Conservation (phyloP, 2,888 invertebrate species). For the Tubulanus polymorphus region DNA sequence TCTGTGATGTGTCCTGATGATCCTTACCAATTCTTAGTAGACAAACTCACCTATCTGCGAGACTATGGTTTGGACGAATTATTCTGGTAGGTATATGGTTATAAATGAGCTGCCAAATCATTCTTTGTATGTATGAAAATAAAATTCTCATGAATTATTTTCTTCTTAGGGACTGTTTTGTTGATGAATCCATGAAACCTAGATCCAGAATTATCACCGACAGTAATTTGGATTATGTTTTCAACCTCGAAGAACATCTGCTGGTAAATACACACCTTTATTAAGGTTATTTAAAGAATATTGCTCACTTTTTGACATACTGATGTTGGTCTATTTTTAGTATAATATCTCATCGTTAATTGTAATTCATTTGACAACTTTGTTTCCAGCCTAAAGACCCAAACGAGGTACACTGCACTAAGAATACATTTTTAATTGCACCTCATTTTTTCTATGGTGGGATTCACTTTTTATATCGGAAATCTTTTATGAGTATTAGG, state of each 20-base stretch:
- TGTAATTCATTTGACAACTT: too few relatives aligned
- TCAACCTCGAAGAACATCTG: constrained; percentile 46
- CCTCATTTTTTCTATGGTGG: too few relatives aligned
- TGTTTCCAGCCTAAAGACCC: too few relatives aligned
- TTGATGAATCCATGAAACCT: constrained; percentile 45
- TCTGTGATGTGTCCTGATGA: constrained; percentile 51
- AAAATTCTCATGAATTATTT: not conserved
- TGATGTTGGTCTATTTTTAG: too few relatives aligned
- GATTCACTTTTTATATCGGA: too few relatives aligned
- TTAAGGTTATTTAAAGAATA: too few relatives aligned
- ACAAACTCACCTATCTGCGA: constrained; percentile 39
- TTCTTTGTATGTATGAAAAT: not conserved
- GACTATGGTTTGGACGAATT: constrained; percentile 36
- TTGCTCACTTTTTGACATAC: too few relatives aligned
- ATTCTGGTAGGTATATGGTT: constrained; percentile 51
- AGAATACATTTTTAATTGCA: too few relatives aligned
- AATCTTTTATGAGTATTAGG: too few relatives aligned
- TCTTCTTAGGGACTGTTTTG: constrained; percentile 48
- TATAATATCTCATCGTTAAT: too few relatives aligned
- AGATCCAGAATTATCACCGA: constrained; percentile 37
- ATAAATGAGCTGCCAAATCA: not conserved
- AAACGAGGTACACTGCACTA: too few relatives aligned
- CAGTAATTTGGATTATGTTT: constrained; percentile 47
- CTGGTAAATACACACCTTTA: constrained; percentile 17
- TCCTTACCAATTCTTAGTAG: constrained; percentile 47